Conservation (phyloP, 1,140 invertebrate species). For the Lepidotrigona ventralis region DNA sequence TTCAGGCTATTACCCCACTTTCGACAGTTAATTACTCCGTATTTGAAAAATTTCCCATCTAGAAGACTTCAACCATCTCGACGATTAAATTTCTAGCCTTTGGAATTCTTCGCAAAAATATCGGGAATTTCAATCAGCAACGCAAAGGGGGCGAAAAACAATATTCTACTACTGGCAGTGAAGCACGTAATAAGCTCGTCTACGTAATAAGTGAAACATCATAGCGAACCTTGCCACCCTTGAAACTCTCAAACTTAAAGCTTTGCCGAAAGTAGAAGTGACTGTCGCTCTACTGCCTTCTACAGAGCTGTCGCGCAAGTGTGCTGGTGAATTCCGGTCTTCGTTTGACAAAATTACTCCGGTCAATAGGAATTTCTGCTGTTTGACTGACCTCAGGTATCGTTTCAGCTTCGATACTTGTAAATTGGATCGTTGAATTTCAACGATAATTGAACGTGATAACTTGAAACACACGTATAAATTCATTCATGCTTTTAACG, state of each 20-base stretch:
- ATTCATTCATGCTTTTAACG: not conserved
- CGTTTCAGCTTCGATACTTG: not conserved
- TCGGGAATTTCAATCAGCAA: not conserved
- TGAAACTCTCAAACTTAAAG: constrained; percentile 90
- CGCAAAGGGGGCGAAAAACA: not conserved
- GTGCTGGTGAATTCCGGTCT: not conserved
- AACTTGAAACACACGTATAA: not conserved
- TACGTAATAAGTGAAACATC: constrained; percentile 60
- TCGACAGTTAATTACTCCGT: too few relatives aligned
- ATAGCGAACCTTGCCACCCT: constrained; percentile 83
- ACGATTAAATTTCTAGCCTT: too few relatives aligned
- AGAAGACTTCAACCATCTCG: too few relatives aligned
- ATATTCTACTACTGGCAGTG: not conserved
- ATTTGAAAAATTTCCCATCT: too few relatives aligned
- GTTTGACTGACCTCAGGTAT: not conserved
- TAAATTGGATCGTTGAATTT: not conserved
- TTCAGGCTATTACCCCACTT: too few relatives aligned
- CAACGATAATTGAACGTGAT: not conserved
- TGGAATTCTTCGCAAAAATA: too few relatives aligned
- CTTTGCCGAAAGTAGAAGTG: constrained; percentile 90
- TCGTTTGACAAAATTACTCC: constrained; percentile 11
- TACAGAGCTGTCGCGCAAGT: constrained; percentile 82
- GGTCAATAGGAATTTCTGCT: not conserved
- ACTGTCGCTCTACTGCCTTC: constrained; percentile 84
- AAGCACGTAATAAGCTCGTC: constrained; percentile 47